phyloP scores from a whole-genome alignment of 2,113 vertebrate species.

The Otus sunia region DNA sequence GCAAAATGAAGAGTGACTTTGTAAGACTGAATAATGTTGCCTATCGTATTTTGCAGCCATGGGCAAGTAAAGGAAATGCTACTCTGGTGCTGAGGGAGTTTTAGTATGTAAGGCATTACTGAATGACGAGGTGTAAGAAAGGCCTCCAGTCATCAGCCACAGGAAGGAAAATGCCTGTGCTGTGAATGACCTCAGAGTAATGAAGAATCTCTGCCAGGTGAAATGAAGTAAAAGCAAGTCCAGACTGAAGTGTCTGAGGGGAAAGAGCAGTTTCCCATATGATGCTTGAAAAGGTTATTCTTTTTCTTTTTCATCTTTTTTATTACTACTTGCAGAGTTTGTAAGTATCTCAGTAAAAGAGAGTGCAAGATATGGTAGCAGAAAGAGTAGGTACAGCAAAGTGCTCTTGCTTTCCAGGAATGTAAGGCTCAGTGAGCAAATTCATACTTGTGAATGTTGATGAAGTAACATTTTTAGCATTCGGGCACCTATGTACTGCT shows the following conservation, averaged over 20 bases:
- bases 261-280: background rate
- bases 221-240: background rate
- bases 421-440: background rate
- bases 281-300: background rate
- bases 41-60: background rate
- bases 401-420: background rate
- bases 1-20: background rate
- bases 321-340: background rate
- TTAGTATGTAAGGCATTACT: background rate
- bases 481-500: background rate
- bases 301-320: background rate
- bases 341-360: background rate
- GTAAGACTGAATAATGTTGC: background rate
- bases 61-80: background rate
- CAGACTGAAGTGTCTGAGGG: background rate
- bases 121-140: background rate
- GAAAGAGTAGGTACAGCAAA: background rate
- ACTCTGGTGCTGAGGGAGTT: background rate
- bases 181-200: background rate
- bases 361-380: background rate
- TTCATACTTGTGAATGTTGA: rapidly evolving
- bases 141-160: background rate
- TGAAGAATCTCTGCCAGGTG: background rate
- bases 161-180: background rate
- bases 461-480: no score